Conservation (phyloP, 2,113 vertebrate genomes). For the Gymnocephalus cernua region DNA sequence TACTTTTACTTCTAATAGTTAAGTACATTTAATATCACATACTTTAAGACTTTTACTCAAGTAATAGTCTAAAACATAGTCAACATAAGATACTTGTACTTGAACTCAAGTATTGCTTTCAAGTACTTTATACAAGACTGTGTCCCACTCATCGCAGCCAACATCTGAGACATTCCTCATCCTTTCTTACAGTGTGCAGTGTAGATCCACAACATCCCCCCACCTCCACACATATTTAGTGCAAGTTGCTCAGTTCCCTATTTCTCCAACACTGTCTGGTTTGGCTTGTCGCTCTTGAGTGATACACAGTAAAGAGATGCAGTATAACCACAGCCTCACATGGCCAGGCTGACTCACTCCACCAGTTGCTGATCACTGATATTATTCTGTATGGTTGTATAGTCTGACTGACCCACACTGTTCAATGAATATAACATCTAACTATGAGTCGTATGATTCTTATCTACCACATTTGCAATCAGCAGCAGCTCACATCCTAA, state of each 20-base stretch:
- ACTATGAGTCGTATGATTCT: neutral
- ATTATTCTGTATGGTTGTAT: neutral
- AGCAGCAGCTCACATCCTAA: slow-evolving; percentile 2
- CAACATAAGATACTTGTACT: too few relatives aligned
- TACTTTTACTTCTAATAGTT: too few relatives aligned
- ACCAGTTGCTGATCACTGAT: neutral
- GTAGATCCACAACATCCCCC: slow-evolving; percentile 54
- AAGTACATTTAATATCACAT: too few relatives aligned
- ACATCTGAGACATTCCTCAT: slow-evolving; percentile 39
- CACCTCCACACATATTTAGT: slow-evolving; percentile 37
- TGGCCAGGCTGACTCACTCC: slow-evolving; percentile 34
- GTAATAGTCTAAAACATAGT: too few relatives aligned
- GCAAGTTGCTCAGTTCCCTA: slow-evolving; percentile 7
- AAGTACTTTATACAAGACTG: neutral
- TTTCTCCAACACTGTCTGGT: slow-evolving; percentile 18
- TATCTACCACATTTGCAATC: slow-evolving; percentile 5
- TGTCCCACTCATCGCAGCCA: slow-evolving; percentile 41
- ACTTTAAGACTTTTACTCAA: too few relatives aligned
- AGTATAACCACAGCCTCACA: slow-evolving; percentile 30
- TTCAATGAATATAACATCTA: neutral
- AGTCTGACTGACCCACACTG: neutral
- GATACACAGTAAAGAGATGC: neutral
- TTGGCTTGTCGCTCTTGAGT: neutral
- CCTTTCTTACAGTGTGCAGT: slow-evolving; percentile 30
- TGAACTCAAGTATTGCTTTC: too few relatives aligned